Evolutionary conservation across 2,888 invertebrate species (phyloP), one percentile per base, ranked within the genome.

Genomic region (Eledona agricola): DNA sequence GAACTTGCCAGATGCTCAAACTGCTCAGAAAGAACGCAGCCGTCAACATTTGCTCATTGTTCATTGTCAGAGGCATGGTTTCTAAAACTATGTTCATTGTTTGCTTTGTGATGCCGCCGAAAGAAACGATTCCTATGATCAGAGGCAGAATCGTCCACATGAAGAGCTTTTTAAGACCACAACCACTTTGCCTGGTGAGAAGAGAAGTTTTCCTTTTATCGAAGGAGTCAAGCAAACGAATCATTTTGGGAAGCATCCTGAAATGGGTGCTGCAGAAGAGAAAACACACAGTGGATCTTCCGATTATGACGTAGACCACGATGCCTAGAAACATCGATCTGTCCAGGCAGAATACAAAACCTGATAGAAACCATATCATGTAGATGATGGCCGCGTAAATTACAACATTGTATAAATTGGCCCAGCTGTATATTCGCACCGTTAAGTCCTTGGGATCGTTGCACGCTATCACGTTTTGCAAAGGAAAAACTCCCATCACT

Each of bases 1-100:
- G 23, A 20, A 64, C 28, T 29, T 64, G 65, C 65, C 67, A 67
- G 6, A 50, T 55, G 4, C 58, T 57, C 11, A 67, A 38, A 19
- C 59, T 31, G 10, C 65, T 62, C 40, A 67, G 64, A 17, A 63
- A 57, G 4, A 20, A 9, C 5, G 58, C 49, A 9, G 63, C 54
- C 6, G 31, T 10, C 15, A 12, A 22, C 1, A 5, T 28, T 5
- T 49, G 5, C 2, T 7, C 3, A 4, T 1, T 11, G 3, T 11
- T 7, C 4, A 31, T 1, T n/a, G 29, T 19, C 1, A 23, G 43
- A 5, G 32, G 31, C 3, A 45, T 19, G 2, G 32, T 28, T 35
- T 43, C 31, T 2, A 13, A 12, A 5, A 55, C 19, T 2, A 55
- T 16, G 4, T 19, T 2, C 3, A 6, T 16, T 6, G 50, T 19